phyloP scores from a whole-genome alignment of 2,113 vertebrate species.

The Cinclus cinclus region DNA sequence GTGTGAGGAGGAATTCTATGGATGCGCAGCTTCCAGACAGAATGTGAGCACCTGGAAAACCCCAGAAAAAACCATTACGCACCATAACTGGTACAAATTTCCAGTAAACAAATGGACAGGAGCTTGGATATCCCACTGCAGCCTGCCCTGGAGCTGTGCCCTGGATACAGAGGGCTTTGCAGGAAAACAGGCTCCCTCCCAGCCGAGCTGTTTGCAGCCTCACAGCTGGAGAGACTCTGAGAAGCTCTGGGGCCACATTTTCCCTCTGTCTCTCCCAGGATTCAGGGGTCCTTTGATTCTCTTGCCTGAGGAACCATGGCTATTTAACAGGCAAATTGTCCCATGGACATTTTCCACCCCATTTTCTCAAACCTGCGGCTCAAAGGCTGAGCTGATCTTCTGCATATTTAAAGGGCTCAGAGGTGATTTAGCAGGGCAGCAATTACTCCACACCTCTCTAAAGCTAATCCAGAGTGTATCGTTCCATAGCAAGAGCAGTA shows the following conservation, averaged over 20 bases:
- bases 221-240: neutral
- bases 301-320: neutral
- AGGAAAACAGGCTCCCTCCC: neutral
- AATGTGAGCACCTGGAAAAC: neutral
- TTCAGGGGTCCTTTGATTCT: neutral
- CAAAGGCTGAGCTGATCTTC: neutral
- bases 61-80: neutral
- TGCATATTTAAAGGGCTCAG: conserved; percentile 67
- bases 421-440: conserved; percentile 41
- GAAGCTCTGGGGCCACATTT: rapidly evolving
- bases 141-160: neutral
- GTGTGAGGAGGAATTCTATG: neutral
- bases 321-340: conserved; percentile 6
- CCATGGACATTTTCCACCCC: conserved; percentile 20
- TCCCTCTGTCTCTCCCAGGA: neutral
- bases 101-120: neutral
- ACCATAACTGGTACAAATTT: neutral
- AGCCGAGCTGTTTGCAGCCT: rapidly evolving
- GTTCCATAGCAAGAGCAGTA: neutral
- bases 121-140: neutral
- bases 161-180: neutral
- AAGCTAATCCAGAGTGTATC: neutral
- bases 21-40: neutral
- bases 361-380: neutral
- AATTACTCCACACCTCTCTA: neutral